A percentile compares a stretch with the other conserved stretches of the same genome.
Conservation (phyloP, 2,113 vertebrate species). For the Danionella cerebrum region DNA sequence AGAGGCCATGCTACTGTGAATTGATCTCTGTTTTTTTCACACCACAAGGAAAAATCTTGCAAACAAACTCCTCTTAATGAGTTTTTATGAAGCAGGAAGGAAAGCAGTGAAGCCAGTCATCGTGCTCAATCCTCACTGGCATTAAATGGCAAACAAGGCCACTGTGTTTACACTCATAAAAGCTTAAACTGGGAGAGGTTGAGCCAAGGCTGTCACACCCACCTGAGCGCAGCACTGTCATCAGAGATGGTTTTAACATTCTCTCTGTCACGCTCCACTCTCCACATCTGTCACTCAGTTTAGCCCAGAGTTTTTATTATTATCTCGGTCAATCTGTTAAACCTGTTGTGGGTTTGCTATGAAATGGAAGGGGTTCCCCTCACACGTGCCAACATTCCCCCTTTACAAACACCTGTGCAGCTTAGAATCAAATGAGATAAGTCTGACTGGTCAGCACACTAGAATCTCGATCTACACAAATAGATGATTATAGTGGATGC, state of each 20-base stretch:
- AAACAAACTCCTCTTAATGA: conserved; percentile 35
- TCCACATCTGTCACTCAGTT: conserved; percentile 63
- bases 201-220: conserved; percentile 11
- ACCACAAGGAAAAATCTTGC: conserved; percentile 24
- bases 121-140: neutral
- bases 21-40: conserved; percentile 20
- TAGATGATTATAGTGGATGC: conserved; percentile 6
- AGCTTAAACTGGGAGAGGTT: conserved; percentile 9
- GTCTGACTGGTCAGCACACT: neutral
- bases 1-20: conserved; percentile 18
- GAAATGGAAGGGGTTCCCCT: conserved; percentile 51
- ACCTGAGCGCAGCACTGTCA: conserved; percentile 42
- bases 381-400: conserved; percentile 59
- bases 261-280: conserved; percentile 54
- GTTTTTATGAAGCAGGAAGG: conserved; percentile 14
- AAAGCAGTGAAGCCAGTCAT: neutral
- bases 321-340: conserved; percentile 72
- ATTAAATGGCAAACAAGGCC: conserved; percentile 18
- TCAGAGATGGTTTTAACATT: conserved; percentile 47
- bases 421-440: conserved; percentile 23
- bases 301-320: conserved; percentile 60
- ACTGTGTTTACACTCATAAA: conserved; percentile 31
- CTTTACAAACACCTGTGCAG: conserved; percentile 41
- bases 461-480: conserved; percentile 44
- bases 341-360: conserved; percentile 54